These are phyloP conservation scores for Lathamus discolor DNA, from an alignment of 2,113 vertebrate species.

Conservation along the genomic window DNA sequence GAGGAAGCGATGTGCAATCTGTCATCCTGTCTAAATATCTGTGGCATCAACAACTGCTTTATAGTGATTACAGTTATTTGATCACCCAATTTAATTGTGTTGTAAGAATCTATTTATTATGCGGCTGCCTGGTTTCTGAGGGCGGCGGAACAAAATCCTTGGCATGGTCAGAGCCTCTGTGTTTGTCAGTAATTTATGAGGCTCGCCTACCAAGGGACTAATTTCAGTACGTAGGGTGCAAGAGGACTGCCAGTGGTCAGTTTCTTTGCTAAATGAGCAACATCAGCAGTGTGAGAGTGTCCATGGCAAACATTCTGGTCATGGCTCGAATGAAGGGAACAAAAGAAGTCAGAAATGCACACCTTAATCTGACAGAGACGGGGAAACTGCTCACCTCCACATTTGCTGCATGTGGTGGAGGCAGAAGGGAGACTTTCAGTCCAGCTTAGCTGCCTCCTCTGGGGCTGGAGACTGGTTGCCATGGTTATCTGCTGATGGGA, in stretches of 20 bases:
- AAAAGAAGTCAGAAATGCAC: conserved; percentile 66
- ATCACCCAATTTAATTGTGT: conserved; percentile 45
- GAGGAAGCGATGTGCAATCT: neutral
- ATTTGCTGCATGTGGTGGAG: conserved; percentile 70
- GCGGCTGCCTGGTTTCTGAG: conserved; percentile 21
- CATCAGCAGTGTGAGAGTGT: neutral
- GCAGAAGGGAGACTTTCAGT: conserved; percentile 88
- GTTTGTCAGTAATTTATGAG: neutral
- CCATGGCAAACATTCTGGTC: fast-evolving
- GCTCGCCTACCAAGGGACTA: neutral
- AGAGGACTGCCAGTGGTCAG: neutral
- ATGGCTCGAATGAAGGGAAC: neutral
- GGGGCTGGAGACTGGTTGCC: conserved; percentile 91
- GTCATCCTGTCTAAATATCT: conserved; percentile 24
- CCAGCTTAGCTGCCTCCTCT: conserved; percentile 84
- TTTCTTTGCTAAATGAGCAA: neutral
- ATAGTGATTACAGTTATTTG: conserved; percentile 50
- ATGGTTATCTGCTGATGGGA: conserved; percentile 95
- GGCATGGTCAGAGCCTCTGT: neutral
- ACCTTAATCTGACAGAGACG: conserved; percentile 66
- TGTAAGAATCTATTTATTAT: conserved; percentile 41
- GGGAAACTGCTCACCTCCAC: conserved; percentile 71
- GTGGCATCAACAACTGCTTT: conserved; percentile 27
- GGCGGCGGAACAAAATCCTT: neutral
- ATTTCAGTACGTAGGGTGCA: neutral